Conservation (phyloP, 1,140 invertebrate genomes). For the Brachionus asplanchnoidis region DNA sequence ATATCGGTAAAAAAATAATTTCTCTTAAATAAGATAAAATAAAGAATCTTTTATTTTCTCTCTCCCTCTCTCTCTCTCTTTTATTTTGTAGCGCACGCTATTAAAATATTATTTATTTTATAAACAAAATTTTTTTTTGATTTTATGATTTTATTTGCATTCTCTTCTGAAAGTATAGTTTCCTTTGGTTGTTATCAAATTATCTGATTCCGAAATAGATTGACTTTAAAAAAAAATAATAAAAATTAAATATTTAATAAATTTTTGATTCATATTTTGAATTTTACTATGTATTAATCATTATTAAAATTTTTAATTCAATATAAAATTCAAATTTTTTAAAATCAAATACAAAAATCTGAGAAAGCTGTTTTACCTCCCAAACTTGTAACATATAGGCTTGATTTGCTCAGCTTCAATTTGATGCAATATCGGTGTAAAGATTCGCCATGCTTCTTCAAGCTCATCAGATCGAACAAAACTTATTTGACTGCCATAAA, state of each 20-base stretch:
- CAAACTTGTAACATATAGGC: constrained; percentile 77
- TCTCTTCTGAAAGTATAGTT: neutral
- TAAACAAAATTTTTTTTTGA: neutral
- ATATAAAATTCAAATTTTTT: too few relatives aligned
- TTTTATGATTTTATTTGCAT: neutral
- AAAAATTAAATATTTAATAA: too few relatives aligned
- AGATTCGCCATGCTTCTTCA: constrained; percentile 94
- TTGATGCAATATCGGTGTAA: constrained; percentile 84
- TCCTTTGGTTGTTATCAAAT: neutral
- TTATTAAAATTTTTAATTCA: too few relatives aligned
- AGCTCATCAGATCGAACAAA: constrained; percentile 93
- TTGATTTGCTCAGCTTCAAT: constrained; percentile 73
- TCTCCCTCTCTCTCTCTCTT: too few relatives aligned
- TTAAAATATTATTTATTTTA: too few relatives aligned
- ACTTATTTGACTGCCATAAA: constrained; percentile 95
- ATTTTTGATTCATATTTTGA: too few relatives aligned
- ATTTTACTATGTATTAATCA: neutral
- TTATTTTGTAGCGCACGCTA: too few relatives aligned
- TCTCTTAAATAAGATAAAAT: too few relatives aligned
- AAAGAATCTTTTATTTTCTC: too few relatives aligned
- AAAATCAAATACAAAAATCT: neutral
- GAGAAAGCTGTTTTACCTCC: constrained; percentile 44
- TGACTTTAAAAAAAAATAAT: neutral
- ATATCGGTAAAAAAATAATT: too few relatives aligned
- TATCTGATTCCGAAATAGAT: neutral